Evolutionary conservation across 1,140 invertebrate genomes (phyloP), one percentile per base, ranked within the genome.

Genomic region (Oreohelix idahoensis): DNA sequence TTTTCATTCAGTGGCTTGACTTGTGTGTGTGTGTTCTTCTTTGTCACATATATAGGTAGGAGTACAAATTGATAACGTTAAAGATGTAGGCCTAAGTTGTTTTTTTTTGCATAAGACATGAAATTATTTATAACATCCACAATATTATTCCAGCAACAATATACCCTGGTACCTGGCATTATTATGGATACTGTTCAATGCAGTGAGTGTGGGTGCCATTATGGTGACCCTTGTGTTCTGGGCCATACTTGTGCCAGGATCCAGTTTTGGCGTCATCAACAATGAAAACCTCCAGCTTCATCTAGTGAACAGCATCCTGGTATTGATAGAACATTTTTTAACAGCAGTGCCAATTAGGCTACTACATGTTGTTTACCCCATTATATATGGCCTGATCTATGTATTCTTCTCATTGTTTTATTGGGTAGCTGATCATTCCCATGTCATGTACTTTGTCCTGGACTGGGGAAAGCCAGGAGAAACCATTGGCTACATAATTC

Each of bases 181-280:
- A 17, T 73, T 86, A 23, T 91, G 90, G 90, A 58, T 91, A n/a
- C 66, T 90, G 23, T 88, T 87, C 71, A 86, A 81, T 70, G 70
- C 84, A 17, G 85, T 84, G 0, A 87, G 86, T 38, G 78, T 66
- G 35, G 86, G 78, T 23, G 86, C 86, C 17, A 39, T 90, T 35
- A 85, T 89, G 74, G 89, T 91, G 26, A 88, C 88, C 1, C 36
- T 89, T 0, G 83, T 89, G 8, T 91, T 89, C 69, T 91, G 88
- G 75, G 73, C 71, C 23, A 79, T 87, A 32, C 84, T 91, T 17
- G 87, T 80, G 76, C 88, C 86, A 17, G 17, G 63, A 0, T 63
- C 86, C 66, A 35, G 51, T 1, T 35, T 83, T 35, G 53, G 38
- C 15, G 35, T 42, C 0, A 20, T 29, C 17, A 79, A 73, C 0